Evolutionary conservation across 2,113 vertebrate genomes (phyloP).

Genomic region (Alligator mississippiensis): DNA sequence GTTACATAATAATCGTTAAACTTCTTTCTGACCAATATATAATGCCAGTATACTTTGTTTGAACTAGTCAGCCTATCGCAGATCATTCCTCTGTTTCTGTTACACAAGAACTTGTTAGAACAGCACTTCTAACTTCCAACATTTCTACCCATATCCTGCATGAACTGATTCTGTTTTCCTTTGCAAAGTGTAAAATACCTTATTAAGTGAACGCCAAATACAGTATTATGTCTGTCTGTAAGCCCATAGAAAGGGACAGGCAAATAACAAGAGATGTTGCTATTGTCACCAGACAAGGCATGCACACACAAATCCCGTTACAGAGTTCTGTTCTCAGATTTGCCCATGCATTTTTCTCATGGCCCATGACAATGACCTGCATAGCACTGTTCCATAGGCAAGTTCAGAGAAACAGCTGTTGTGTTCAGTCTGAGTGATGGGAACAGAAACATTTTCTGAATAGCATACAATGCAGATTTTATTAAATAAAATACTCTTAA

Average conservation of each 20-base stretch:
- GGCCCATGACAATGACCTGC: background rate
- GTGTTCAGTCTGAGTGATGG: background rate
- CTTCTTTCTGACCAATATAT: background rate
- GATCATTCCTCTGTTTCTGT: conserved; percentile 28
- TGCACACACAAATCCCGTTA: background rate
- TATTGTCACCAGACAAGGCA: background rate
- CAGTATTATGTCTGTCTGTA: background rate
- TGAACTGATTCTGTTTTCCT: background rate
- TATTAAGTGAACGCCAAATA: background rate
- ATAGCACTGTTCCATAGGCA: background rate
- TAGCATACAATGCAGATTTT: background rate
- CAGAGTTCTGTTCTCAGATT: background rate
- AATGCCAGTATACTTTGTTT: background rate
- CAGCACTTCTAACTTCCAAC: conserved; percentile 1
- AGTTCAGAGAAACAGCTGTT: background rate
- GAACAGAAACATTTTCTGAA: background rate
- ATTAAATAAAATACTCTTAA: background rate
- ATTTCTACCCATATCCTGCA: conserved; percentile 36
- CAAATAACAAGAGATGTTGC: background rate
- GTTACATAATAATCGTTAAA: background rate
- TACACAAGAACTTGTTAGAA: background rate
- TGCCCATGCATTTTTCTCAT: background rate
- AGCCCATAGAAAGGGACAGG: background rate
- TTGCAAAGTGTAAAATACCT: background rate
- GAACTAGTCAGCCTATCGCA: background rate